These are phyloP conservation scores for Rousettus madagascariensis DNA, from an alignment of 2,797 vertebrate species.

Conservation along the genomic window DNA sequence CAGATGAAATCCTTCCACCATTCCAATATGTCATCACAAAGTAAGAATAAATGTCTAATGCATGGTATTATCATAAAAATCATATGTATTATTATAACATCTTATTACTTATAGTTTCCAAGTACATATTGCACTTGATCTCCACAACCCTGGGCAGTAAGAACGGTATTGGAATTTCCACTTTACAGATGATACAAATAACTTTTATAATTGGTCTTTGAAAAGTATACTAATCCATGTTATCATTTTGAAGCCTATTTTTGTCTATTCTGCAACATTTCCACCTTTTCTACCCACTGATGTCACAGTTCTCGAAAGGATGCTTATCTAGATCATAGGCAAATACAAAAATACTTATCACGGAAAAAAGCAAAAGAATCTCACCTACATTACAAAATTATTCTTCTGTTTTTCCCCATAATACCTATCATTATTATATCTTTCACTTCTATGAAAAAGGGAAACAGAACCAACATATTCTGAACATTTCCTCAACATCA, in stretches of 20 bases:
- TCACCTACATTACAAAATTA: slow-evolving; percentile 23
- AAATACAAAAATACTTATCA: slow-evolving; percentile 44
- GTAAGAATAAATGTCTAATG: slow-evolving; percentile 7
- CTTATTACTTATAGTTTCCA: background rate
- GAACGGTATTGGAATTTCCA: background rate
- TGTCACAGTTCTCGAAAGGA: slow-evolving; percentile 40
- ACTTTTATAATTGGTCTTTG: background rate
- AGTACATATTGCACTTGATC: background rate
- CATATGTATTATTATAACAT: background rate
- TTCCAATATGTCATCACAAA: background rate
- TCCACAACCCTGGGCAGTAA: background rate
- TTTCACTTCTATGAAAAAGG: slow-evolving; percentile 48
- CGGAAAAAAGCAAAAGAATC: background rate
- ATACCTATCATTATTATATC: slow-evolving; percentile 13
- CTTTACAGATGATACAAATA: background rate
- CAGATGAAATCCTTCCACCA: background rate
- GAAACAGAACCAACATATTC: background rate
- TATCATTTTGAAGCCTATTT: slow-evolving; percentile 8
- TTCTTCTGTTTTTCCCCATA: slow-evolving; percentile 5
- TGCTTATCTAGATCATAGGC: slow-evolving; percentile 40
- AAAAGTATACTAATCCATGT: background rate
- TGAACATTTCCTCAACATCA: background rate
- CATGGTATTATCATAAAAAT: background rate
- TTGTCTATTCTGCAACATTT: slow-evolving; percentile 37
- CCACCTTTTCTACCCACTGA: slow-evolving; percentile 6